Conservation (phyloP, 2,888 invertebrate species). For the Eilema caniola region DNA sequence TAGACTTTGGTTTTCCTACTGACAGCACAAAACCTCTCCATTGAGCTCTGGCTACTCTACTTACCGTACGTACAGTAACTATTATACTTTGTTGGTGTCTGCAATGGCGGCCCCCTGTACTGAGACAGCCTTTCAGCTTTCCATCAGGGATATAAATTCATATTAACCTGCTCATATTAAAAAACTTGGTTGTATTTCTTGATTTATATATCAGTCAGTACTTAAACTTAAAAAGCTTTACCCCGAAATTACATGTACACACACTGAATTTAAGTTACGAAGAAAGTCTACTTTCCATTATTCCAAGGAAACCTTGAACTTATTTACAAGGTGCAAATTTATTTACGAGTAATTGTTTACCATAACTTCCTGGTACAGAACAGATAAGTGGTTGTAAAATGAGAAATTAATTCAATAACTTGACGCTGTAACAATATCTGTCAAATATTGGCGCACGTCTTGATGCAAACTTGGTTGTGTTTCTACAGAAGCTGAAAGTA, state of each 20-base stretch:
- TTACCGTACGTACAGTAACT: no score
- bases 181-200: no score
- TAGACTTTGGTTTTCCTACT: no score
- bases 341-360: slow-evolving; percentile 58
- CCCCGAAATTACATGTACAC: slow-evolving; percentile 48
- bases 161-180: no score
- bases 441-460: slow-evolving; percentile 36
- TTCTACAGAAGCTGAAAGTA: neutral
- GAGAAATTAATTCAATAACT: slow-evolving; percentile 61
- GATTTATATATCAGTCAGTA: neutral
- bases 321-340: slow-evolving; percentile 50
- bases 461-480: slow-evolving; percentile 27
- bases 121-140: no score
- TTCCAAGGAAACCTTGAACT: slow-evolving; percentile 44
- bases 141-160: no score
- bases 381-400: slow-evolving; percentile 54
- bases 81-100: no score
- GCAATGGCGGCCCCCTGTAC: no score
- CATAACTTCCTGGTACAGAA: slow-evolving; percentile 51
- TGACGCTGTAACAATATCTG: slow-evolving; percentile 36
- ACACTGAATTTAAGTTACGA: slow-evolving; percentile 44
- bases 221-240: slow-evolving; percentile 47
- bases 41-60: no score
- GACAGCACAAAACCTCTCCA: no score
- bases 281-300: slow-evolving; percentile 49